Evolutionary conservation across 2,888 invertebrate species (phyloP).

Genomic region (Rutpela maculata): DNA sequence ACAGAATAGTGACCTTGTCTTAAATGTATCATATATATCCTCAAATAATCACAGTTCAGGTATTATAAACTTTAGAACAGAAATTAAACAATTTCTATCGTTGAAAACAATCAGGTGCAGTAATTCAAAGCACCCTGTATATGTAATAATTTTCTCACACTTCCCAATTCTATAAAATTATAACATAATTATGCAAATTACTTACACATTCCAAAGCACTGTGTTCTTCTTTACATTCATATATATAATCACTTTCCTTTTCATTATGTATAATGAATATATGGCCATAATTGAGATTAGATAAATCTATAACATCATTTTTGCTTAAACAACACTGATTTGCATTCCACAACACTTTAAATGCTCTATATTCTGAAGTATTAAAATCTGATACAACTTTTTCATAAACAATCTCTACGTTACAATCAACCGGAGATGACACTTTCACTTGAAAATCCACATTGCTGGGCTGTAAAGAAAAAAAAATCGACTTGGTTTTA

Average conservation of each 20-base stretch:
- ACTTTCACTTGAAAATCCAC: neutral
- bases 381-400: conserved; percentile 21
- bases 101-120: too few species aligned
- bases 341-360: conserved; percentile 27
- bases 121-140: too few species aligned
- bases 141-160: too few species aligned
- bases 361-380: conserved; percentile 4
- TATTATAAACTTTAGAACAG: too few species aligned
- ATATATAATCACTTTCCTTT: conserved; percentile 48
- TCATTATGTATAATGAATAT: conserved; percentile 48
- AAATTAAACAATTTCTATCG: too few species aligned
- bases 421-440: neutral
- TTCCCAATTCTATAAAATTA: too few species aligned
- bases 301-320: conserved; percentile 52
- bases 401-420: neutral
- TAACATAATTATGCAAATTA: conserved; percentile 19
- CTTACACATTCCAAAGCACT: conserved; percentile 56
- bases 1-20: too few species aligned
- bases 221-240: conserved; percentile 53
- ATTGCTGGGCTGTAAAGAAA: conserved; percentile 1
- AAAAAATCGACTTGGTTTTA: neutral
- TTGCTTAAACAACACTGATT: conserved; percentile 35
- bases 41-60: too few species aligned
- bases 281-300: conserved; percentile 52
- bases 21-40: too few species aligned